Evolutionary conservation across 2,888 invertebrate genomes (phyloP), one percentile per base, ranked within the genome.

Genomic region (Callinectes sapidus): DNA sequence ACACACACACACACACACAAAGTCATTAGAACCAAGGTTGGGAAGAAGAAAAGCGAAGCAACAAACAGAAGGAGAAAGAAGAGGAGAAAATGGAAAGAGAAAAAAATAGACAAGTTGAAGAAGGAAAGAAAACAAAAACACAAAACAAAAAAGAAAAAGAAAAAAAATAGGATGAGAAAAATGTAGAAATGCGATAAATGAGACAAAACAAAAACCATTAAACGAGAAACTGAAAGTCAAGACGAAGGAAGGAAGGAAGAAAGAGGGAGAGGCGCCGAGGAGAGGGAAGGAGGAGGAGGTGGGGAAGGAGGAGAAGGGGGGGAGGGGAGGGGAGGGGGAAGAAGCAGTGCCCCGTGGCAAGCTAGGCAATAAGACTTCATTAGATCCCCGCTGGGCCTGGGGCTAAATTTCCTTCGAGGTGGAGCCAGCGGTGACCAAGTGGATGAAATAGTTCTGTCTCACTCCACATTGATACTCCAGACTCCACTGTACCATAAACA

Each of bases 1-100:
- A 71, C 71, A 71, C 71, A 71, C 71, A 71, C 71, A 71, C 71
- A 71, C 71, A 71, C n/a, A 71, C 71, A 71, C 28, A 71, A 71
- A 71, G 71, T 71, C 71, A 71, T 71, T 71, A 71, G n/a, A n/a
- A n/a, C 71, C 23, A 23, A 28, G 28, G 8, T 71, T 71, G 28
- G 71, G n/a, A 71, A 71, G 28, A 28, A 71, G 71, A 10, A 71
- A 71, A n/a, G 71, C 71, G 28, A 71, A 28, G 28, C 8, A 28
- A 71, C 71, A 71, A 71, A 81, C 13, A 81, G 16, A 3, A 35
- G 5, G 18, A 81, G 81, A 35, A 81, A 18, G 3, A 35, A 35
- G 35, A 81, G 13, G 8, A 77, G 71, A 14, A 77, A 10, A 71
- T n/a, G n/a, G 71, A n/a, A 2, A 71, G 32, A 77, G 32, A 14